These are phyloP conservation scores for Myotis planiceps DNA, from an alignment of 2,797 vertebrate genomes.

Conservation along the genomic window DNA sequence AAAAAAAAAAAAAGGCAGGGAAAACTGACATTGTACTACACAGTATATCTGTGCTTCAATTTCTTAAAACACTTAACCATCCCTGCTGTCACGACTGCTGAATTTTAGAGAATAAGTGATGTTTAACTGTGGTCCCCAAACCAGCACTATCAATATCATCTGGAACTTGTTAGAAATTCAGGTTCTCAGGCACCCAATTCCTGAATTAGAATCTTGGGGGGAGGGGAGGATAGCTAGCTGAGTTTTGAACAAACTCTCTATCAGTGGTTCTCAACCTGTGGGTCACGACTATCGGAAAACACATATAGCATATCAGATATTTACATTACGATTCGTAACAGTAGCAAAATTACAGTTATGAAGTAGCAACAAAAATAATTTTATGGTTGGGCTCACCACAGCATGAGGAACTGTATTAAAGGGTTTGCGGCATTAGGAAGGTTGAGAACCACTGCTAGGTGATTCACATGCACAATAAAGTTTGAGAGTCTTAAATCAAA, in stretches of 20 bases:
- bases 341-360: too few species aligned
- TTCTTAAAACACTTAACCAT: constrained; percentile 45
- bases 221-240: not conserved
- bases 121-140: constrained; percentile 9
- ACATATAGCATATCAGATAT: too few species aligned
- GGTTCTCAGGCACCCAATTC: not conserved
- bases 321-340: too few species aligned
- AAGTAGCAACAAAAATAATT: too few species aligned
- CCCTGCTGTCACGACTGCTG: not conserved
- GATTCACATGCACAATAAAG: not conserved
- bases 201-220: constrained; percentile 3
- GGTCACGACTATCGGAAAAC: too few species aligned
- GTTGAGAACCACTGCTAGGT: not conserved
- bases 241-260: constrained; percentile 28
- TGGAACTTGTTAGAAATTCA: constrained; percentile 46
- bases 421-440: too few species aligned
- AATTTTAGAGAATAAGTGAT: constrained; percentile 55
- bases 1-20: not conserved
- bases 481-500: not conserved
- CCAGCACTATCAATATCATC: constrained; percentile 22
- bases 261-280: too few species aligned
- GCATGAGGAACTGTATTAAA: too few species aligned
- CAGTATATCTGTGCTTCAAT: constrained; percentile 48
- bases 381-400: too few species aligned
- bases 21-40: constrained; percentile 19